These are phyloP conservation scores for Epirrita christyi DNA, from an alignment of 2,888 invertebrate genomes.

Conservation along the genomic window DNA sequence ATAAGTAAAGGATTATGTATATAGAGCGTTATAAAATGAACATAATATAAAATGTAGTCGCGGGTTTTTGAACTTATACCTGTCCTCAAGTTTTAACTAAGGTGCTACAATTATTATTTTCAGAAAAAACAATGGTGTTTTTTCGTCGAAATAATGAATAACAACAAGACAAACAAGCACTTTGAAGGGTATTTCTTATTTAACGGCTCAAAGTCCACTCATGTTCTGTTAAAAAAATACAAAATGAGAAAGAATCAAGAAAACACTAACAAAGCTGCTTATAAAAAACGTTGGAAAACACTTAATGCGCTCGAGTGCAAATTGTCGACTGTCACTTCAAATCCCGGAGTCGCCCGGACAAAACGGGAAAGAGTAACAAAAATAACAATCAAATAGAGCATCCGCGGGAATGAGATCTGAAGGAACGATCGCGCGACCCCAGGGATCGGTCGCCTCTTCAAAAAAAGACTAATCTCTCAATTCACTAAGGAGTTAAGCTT, in stretches of 20 bases:
- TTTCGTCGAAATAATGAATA: conserved; percentile 13
- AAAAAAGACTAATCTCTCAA: conserved; percentile 85
- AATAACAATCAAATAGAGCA: conserved; percentile 84
- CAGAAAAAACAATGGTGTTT: conserved; percentile 8
- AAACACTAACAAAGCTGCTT: conserved; percentile 76
- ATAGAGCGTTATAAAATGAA: neutral
- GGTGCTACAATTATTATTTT: neutral
- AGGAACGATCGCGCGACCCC: conserved; percentile 83
- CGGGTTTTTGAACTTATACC: neutral
- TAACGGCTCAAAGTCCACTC: conserved; percentile 34
- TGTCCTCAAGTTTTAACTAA: neutral
- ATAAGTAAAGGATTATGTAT: neutral
- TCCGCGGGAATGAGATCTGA: conserved; percentile 83
- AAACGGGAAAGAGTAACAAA: conserved; percentile 80
- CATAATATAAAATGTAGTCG: neutral
- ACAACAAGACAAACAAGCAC: conserved; percentile 21
- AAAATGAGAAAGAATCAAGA: conserved; percentile 59
- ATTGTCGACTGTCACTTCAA: conserved; percentile 83
- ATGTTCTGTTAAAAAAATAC: conserved; percentile 43
- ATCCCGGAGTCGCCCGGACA: conserved; percentile 68
- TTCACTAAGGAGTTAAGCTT: conserved; percentile 85
- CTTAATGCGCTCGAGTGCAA: conserved; percentile 82
- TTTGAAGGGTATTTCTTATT: conserved; percentile 28
- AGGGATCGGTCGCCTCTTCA: conserved; percentile 86
- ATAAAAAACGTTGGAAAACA: conserved; percentile 80